Evolutionary conservation across 1,140 invertebrate species (phyloP).

Genomic region (Limonius californicus): DNA sequence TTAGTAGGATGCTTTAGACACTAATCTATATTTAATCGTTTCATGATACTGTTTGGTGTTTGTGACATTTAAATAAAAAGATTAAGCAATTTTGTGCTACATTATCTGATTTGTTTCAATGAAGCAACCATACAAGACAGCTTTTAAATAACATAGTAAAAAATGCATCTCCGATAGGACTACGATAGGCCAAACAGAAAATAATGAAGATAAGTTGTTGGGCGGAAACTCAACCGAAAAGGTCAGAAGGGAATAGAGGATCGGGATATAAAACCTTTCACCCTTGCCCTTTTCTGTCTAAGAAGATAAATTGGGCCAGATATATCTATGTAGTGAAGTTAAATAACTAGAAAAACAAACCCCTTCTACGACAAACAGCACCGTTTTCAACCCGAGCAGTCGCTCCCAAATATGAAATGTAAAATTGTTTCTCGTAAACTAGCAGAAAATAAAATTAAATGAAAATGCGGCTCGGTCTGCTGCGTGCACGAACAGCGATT

Average conservation of each 20-base stretch:
- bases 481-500: conserved; percentile 3
- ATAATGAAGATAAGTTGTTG: conserved; percentile 10
- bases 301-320: conserved; percentile 7
- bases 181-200: not conserved
- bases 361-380: too few relatives aligned
- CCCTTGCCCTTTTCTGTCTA: conserved; percentile 8
- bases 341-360: too few relatives aligned
- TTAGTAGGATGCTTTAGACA: too few relatives aligned
- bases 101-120: too few relatives aligned
- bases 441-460: conserved; percentile 6
- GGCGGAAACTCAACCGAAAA: conserved; percentile 7
- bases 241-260: conserved; percentile 10
- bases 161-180: too few relatives aligned
- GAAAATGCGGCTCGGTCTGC: not conserved
- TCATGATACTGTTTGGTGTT: too few relatives aligned
- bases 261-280: conserved; percentile 11
- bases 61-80: too few relatives aligned
- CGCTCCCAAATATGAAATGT: not conserved
- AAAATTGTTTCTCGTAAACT: conserved; percentile 3
- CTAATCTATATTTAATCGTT: too few relatives aligned
- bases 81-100: too few relatives aligned
- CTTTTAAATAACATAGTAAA: too few relatives aligned
- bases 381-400: not conserved
- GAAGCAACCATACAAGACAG: too few relatives aligned
- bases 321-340: not conserved